Evolutionary conservation across 2,113 vertebrate genomes (phyloP).

Genomic region (Sander lucioperca): DNA sequence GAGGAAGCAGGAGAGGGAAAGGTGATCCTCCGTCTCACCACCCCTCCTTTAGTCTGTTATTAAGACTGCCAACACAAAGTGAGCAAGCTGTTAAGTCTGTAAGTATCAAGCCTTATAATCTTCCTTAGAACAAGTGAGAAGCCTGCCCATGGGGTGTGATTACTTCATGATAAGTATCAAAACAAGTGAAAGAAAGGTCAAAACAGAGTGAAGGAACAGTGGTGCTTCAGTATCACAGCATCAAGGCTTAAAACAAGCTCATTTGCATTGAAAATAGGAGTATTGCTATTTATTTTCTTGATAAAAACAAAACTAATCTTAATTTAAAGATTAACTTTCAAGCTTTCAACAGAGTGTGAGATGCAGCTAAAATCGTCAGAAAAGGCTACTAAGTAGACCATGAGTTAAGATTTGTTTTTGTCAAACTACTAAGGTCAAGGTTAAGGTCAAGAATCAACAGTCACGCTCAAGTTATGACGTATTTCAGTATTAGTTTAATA

Average conservation of each 20-base stretch:
- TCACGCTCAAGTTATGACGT: too few species aligned
- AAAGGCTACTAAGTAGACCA: too few species aligned
- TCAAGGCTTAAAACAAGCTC: not conserved
- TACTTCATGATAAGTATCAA: conserved; percentile 17
- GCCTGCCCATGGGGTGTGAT: conserved; percentile 10
- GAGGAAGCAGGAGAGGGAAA: conserved; percentile 52
- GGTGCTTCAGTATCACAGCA: not conserved
- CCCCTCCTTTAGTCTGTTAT: conserved; percentile 37
- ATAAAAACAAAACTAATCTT: not conserved
- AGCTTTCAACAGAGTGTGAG: too few species aligned
- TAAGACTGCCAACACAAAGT: conserved; percentile 51
- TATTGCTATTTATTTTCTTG: not conserved
- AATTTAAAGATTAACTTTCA: too few species aligned
- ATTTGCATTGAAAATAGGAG: not conserved
- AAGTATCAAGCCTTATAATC: conserved; percentile 24
- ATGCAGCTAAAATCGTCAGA: too few species aligned
- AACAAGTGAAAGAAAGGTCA: conserved; percentile 26
- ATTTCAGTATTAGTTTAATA: too few species aligned
- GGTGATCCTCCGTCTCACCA: not conserved
- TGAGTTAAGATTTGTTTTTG: too few species aligned
- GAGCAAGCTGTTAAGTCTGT: conserved; percentile 27
- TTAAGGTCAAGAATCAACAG: too few species aligned
- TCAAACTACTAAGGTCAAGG: too few species aligned
- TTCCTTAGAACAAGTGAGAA: conserved; percentile 36
- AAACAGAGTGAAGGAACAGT: conserved; percentile 17